Base-by-base conservation (phyloP, 2,113 vertebrate species). In the Arenaria interpres region DNA sequence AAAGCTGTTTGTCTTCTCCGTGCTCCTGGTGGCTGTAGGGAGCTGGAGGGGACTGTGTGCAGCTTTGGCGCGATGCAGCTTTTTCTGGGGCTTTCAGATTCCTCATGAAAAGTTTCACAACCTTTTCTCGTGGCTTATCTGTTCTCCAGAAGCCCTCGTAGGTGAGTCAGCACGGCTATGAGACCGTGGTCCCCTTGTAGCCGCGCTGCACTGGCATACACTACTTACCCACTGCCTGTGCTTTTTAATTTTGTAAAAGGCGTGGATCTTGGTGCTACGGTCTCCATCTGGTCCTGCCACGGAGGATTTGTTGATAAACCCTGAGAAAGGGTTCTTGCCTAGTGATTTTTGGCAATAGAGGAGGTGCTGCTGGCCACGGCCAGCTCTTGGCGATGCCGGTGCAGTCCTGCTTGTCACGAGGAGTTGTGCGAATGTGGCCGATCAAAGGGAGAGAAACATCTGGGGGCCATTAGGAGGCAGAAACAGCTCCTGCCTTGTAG, bases 351-450 rank as follows among this genome's bases (percentile, higher is more conserved):
- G 85, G 72, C 74, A 48, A 12, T 5, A 7, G 57, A 57, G 54
- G 46, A 67, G 77, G 69, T 10, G 46, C 72, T 81, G 64, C 73
- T 73, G 81, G 74, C 85, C 5, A 2, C 1, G 2, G 33, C 8
- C 0, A 0, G 51, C 60, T 63, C 67, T 30, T 14, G 46, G 39
- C 13, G 3, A 4, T 30, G 60, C 66, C 5, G 19, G 14, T 2
- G 0, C 66, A 5, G 78, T 14, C 72, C 71, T 0, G 8, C 30
- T 48, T 30, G n/a, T 90, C 60, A 22, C 2, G 3, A 75, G 66
- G 56, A 25, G 53, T 14, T 57, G 69, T 0, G 0, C 46, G 66
- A 9, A 28, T 1, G 83, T 23, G 66, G 50, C 71, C 1, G 73
- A 46, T 79, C 22, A 6, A 41, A 75, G 67, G 56, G 51, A 83